Evolutionary conservation across 2,888 invertebrate species (phyloP).

Genomic region (Hartigia nigra): DNA sequence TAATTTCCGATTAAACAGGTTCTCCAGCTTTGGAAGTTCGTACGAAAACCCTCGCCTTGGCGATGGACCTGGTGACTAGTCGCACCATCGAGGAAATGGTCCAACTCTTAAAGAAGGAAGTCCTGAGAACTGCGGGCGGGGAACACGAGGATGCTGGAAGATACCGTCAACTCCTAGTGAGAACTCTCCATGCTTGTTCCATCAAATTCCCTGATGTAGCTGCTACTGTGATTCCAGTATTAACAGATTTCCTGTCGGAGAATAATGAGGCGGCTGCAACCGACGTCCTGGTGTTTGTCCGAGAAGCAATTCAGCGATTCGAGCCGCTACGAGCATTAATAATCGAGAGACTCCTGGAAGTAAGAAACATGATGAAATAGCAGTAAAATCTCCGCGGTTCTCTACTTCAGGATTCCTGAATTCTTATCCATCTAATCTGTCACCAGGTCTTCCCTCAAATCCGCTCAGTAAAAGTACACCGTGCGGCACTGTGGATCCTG

Average conservation of each 20-base stretch:
- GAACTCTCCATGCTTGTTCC: slow-evolving; percentile 93
- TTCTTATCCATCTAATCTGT: slow-evolving; percentile 63
- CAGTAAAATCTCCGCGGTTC: not conserved
- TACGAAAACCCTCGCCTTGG: slow-evolving; percentile 83
- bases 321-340: slow-evolving; percentile 83
- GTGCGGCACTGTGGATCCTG: slow-evolving; percentile 96
- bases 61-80: slow-evolving; percentile 90
- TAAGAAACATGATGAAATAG: slow-evolving; percentile 18
- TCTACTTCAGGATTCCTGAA: not conserved
- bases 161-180: slow-evolving; percentile 94
- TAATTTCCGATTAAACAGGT: slow-evolving; percentile 34
- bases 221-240: slow-evolving; percentile 90
- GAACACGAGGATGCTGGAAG: slow-evolving; percentile 96
- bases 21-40: slow-evolving; percentile 93
- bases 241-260: slow-evolving; percentile 93
- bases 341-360: slow-evolving; percentile 72
- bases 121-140: slow-evolving; percentile 87
- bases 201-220: slow-evolving; percentile 98
- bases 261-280: slow-evolving; percentile 90
- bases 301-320: slow-evolving; percentile 96
- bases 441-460: slow-evolving; percentile 88
- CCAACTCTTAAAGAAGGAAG: slow-evolving; percentile 90
- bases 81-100: slow-evolving; percentile 97
- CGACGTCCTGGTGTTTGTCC: slow-evolving; percentile 93
- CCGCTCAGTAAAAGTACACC: slow-evolving; percentile 90